Evolutionary conservation across 2,113 vertebrate species (phyloP).

Genomic region (Heterotis niloticus): DNA sequence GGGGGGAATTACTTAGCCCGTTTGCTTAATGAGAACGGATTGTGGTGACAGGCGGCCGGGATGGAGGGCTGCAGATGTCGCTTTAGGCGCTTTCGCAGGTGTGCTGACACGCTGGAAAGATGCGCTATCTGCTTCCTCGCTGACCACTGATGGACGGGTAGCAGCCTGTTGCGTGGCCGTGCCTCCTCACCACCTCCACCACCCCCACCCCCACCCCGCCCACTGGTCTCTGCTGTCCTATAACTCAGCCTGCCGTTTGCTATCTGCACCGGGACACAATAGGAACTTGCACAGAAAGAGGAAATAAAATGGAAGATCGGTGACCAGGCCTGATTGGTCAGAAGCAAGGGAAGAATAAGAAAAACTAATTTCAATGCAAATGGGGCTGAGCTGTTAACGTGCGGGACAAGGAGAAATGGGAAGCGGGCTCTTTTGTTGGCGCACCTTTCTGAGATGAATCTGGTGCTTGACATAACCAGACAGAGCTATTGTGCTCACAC

Average conservation of each 20-base stretch:
- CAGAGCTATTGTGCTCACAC: conserved; percentile 78
- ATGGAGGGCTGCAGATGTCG: background rate
- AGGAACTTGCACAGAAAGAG: conserved; percentile 28
- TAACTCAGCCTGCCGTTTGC: conserved; percentile 22
- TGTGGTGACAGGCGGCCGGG: conserved; percentile 17
- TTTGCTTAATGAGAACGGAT: conserved; percentile 20
- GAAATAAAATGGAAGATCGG: conserved; percentile 29
- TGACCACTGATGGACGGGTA: conserved; percentile 22
- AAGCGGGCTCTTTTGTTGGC: conserved; percentile 39
- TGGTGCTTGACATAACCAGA: conserved; percentile 82
- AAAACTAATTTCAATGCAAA: conserved; percentile 85
- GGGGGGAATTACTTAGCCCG: conserved; percentile 37
- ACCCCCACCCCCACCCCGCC: background rate
- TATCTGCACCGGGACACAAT: conserved; percentile 40
- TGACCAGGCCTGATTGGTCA: background rate
- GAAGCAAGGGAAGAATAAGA: conserved; percentile 47
- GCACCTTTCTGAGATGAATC: conserved; percentile 81
- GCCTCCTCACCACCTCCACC: conserved; percentile 21
- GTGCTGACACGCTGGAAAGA: conserved; percentile 24
- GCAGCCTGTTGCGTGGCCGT: conserved; percentile 23
- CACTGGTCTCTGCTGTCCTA: conserved; percentile 20
- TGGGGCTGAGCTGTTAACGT: conserved; percentile 72
- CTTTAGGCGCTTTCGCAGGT: background rate
- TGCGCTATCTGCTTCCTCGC: conserved; percentile 27
- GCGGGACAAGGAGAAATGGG: conserved; percentile 45